phyloP scores from a whole-genome alignment of 2,113 vertebrate genomes.

The Melanocharis versteri region DNA sequence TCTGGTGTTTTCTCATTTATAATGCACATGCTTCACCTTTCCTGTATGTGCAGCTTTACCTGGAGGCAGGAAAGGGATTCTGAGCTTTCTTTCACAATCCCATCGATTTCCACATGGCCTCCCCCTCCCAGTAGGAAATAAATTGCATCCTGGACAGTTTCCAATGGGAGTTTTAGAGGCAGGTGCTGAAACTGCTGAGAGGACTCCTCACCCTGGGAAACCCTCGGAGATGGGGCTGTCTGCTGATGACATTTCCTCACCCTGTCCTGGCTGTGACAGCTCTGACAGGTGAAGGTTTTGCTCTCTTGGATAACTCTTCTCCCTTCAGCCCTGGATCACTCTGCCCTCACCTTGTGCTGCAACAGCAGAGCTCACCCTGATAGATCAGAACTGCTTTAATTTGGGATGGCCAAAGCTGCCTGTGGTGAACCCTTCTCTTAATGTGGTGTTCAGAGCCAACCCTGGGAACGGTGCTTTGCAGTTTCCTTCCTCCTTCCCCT shows the following conservation, averaged over 20 bases:
- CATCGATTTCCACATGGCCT: not conserved
- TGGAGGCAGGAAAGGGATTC: not conserved
- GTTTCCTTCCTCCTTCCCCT: not conserved
- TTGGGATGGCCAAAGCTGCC: not conserved
- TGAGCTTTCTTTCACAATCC: not conserved
- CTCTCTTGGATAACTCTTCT: not conserved
- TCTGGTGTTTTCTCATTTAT: not conserved
- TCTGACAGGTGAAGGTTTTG: not conserved
- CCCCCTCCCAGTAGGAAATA: not conserved
- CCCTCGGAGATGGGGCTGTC: not conserved
- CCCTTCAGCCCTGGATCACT: not conserved
- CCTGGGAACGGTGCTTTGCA: not conserved
- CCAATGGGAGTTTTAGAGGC: not conserved
- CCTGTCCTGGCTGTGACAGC: not conserved
- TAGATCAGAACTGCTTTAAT: not conserved
- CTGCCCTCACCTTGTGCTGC: not conserved
- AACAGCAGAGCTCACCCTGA: not conserved
- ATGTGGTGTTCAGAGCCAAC: rapidly evolving
- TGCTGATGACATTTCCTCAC: not conserved
- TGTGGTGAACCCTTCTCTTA: not conserved
- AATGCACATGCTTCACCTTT: not conserved
- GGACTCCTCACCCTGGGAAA: not conserved
- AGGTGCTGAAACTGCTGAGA: not conserved
- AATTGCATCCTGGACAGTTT: not conserved
- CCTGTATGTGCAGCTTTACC: not conserved